These are phyloP conservation scores for Biston betularia DNA, from an alignment of 2,888 invertebrate genomes.

Conservation along the genomic window DNA sequence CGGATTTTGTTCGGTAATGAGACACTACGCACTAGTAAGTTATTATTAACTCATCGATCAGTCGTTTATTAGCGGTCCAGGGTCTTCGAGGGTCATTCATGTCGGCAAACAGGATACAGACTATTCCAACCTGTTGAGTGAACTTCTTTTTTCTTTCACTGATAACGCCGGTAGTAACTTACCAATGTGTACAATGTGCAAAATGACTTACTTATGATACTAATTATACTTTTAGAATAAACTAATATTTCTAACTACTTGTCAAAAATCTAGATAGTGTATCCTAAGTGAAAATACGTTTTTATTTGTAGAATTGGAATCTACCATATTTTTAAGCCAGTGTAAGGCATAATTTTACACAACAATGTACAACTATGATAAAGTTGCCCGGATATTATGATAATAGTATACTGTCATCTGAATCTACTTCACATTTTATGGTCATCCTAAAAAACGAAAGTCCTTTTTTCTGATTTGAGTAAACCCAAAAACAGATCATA, in stretches of 20 bases:
- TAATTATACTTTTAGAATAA: neutral
- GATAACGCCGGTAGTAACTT: slow-evolving; percentile 37
- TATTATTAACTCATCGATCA: slow-evolving; percentile 72
- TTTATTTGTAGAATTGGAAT: too few relatives aligned
- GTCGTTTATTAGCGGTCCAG: slow-evolving; percentile 45
- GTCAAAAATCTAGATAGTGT: neutral
- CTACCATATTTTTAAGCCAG: too few relatives aligned
- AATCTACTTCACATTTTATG: too few relatives aligned
- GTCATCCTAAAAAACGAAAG: too few relatives aligned
- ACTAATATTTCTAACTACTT: neutral
- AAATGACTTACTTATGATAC: too few relatives aligned
- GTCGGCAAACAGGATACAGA: slow-evolving; percentile 35
- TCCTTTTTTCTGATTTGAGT: too few relatives aligned
- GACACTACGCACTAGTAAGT: slow-evolving; percentile 77
- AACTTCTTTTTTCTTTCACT: slow-evolving; percentile 25
- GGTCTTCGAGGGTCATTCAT: slow-evolving; percentile 34
- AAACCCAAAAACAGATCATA: too few relatives aligned
- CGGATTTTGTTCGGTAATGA: slow-evolving; percentile 67
- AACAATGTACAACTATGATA: too few relatives aligned
- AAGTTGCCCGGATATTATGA: too few relatives aligned
- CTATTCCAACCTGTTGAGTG: slow-evolving; percentile 43
- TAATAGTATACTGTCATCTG: too few relatives aligned
- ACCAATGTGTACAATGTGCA: neutral
- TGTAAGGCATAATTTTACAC: too few relatives aligned
- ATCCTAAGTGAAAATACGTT: too few relatives aligned